Evolutionary conservation across 2,888 invertebrate genomes (phyloP).

Genomic region (Papilio demoleus): DNA sequence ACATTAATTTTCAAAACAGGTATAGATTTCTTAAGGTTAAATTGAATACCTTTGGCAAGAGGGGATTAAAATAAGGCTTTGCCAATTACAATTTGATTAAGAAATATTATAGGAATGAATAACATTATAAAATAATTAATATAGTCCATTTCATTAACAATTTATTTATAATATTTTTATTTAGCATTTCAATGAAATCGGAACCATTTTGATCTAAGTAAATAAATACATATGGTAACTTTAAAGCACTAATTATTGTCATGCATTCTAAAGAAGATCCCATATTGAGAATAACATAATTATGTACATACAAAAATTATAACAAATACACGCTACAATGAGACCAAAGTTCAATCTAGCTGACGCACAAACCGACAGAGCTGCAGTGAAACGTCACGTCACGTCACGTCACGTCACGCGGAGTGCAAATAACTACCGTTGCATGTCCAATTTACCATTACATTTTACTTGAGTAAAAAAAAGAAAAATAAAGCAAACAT

Average conservation of each 20-base stretch:
- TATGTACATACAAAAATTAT: conserved; percentile 35
- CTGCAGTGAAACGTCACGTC: conserved; percentile 26
- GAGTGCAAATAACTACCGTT: conserved; percentile 50
- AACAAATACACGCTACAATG: conserved; percentile 61
- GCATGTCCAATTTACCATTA: conserved; percentile 6
- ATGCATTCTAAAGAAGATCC: conserved; percentile 68
- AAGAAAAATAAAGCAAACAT: neutral
- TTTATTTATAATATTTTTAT: neutral
- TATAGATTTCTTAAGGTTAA: conserved; percentile 19
- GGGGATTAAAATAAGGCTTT: neutral
- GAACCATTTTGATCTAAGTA: conserved; percentile 43
- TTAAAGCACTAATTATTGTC: conserved; percentile 81
- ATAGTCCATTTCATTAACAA: neutral
- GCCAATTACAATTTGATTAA: conserved; percentile 53
- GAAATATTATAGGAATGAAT: conserved; percentile 53
- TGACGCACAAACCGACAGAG: conserved; percentile 39
- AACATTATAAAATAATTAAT: conserved; percentile 27
- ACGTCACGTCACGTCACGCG: conserved; percentile 46
- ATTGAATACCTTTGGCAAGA: conserved; percentile 66
- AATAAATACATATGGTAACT: conserved; percentile 47
- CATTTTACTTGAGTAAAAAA: neutral
- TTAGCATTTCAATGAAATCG: conserved; percentile 22
- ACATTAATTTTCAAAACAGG: conserved; percentile 65
- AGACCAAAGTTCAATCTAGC: conserved; percentile 65
- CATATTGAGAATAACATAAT: conserved; percentile 45